These are phyloP conservation scores for Eutrigla gurnardus DNA, from an alignment of 2,797 vertebrate species.

Conservation along the genomic window DNA sequence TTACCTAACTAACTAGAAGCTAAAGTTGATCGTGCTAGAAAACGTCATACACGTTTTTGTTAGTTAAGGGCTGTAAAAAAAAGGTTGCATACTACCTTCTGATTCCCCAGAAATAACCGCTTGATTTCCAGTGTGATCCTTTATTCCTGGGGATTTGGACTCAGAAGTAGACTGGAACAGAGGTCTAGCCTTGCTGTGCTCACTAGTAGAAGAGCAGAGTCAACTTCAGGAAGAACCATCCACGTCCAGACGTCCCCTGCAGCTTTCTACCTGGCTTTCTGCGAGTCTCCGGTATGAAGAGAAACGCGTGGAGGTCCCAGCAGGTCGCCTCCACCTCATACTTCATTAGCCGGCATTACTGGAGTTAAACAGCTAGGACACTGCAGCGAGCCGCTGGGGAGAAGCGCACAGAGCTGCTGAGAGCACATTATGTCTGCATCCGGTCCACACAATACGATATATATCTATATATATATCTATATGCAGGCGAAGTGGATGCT, in stretches of 20 bases:
- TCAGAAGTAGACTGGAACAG: constrained; percentile 30
- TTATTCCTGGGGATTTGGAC: constrained; percentile 17
- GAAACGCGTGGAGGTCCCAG: constrained; percentile 50
- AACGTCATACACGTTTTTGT: no score
- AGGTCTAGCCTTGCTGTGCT: constrained; percentile 34
- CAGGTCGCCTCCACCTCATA: constrained; percentile 50
- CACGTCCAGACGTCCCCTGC: constrained; percentile 45
- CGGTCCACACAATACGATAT: background rate
- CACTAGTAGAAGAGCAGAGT: constrained; percentile 50
- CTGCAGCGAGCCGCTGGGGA: constrained; percentile 51
- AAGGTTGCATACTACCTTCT: no score
- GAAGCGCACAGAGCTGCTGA: constrained; percentile 34
- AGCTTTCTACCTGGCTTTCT: constrained; percentile 61
- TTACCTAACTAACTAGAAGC: no score
- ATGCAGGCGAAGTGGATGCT: constrained; percentile 6
- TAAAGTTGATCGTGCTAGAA: no score
- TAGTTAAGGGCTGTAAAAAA: no score
- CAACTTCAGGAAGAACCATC: constrained; percentile 71
- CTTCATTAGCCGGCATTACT: constrained; percentile 70
- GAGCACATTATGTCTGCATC: constrained; percentile 42
- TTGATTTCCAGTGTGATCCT: background rate
- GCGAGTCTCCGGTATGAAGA: constrained; percentile 56
- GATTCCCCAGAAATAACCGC: background rate
- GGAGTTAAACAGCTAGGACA: constrained; percentile 77
- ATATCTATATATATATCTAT: background rate